Conservation (phyloP, 2,113 vertebrate genomes). For the Semnopithecus entellus region DNA sequence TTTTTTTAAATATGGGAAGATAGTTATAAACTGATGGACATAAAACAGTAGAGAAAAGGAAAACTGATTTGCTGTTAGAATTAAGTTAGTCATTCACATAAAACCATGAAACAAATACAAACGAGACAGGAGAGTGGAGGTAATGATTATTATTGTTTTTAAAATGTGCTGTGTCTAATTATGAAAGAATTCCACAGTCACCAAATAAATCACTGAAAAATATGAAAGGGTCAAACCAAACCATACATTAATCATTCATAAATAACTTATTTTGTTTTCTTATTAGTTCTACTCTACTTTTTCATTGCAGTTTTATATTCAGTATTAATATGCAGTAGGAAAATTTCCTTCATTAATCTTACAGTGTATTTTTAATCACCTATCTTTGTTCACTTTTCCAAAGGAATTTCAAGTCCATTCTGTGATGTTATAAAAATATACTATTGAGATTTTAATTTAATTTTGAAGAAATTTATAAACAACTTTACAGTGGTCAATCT, state of each 20-base stretch:
- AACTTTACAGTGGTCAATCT: not conserved
- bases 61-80: not conserved
- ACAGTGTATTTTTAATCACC: not conserved
- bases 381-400: slow-evolving; percentile 3
- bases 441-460: not conserved
- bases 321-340: not conserved
- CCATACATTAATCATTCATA: not conserved
- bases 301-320: not conserved
- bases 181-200: not conserved
- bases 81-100: not conserved
- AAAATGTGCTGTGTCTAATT: not conserved
- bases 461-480: not conserved
- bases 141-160: not conserved
- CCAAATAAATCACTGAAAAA: not conserved
- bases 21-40: not conserved
- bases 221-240: not conserved
- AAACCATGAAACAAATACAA: not conserved
- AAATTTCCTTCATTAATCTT: not conserved
- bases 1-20: not conserved
- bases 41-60: not conserved
- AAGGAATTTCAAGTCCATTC: not conserved
- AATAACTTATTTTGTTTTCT: not conserved
- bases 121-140: not conserved
- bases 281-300: not conserved
- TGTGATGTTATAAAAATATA: not conserved